A percentile compares a stretch with the other conserved stretches of the same genome.
Evolutionary conservation across 2,888 invertebrate species (phyloP).

Genomic region (Epicampocera succincta): DNA sequence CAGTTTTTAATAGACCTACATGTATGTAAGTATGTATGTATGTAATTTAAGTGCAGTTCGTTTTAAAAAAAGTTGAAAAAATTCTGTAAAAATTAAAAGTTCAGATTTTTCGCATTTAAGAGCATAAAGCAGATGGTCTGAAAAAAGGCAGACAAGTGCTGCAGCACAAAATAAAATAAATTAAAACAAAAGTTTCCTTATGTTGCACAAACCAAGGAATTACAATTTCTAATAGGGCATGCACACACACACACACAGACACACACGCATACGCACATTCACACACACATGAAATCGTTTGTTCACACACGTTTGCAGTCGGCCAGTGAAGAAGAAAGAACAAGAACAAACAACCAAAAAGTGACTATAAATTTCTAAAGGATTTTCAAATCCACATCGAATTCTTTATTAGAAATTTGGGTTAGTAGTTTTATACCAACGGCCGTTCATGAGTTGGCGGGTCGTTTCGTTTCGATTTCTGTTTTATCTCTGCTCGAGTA

Average conservation of each 20-base stretch:
- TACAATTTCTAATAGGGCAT: not conserved
- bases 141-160: not conserved
- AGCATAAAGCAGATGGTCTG: too few species aligned
- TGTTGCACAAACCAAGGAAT: slow-evolving; percentile 30
- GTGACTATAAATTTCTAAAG: slow-evolving; percentile 56
- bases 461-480: slow-evolving; percentile 30
- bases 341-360: slow-evolving; percentile 9
- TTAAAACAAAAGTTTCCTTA: slow-evolving; percentile 19
- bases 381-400: slow-evolving; percentile 62
- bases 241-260: not conserved
- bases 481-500: not conserved
- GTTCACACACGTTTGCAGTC: not conserved
- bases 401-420: slow-evolving; percentile 56
- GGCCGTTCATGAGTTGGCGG: not conserved
- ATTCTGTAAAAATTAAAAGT: too few species aligned
- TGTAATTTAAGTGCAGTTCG: too few species aligned
- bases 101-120: too few species aligned
- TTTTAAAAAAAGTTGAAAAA: too few species aligned
- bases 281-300: not conserved
- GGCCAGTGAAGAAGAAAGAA: slow-evolving; percentile 5
- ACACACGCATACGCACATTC: not conserved
- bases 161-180: slow-evolving; percentile 13
- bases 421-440: slow-evolving; percentile 60
- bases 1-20: too few species aligned
- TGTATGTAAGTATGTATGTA: too few species aligned